Base-by-base conservation (phyloP, 2,113 vertebrate species). In the Peromyscus polionotus region DNA sequence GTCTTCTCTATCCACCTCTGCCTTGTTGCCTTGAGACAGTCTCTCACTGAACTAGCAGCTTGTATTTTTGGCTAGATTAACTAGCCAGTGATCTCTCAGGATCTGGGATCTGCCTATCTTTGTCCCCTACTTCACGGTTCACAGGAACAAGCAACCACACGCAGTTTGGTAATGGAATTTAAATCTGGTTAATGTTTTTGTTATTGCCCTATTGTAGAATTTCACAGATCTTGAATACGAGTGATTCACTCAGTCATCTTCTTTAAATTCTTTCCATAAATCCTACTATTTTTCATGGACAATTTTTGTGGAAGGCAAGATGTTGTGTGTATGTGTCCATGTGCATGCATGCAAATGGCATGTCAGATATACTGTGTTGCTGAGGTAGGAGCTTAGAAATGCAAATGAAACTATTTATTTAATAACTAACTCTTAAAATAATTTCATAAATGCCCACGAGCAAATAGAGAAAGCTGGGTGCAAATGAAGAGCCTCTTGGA, bases 271-370 rank as follows among this genome's bases (percentile, higher is more conserved):
- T 42, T 33, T 33, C 4, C 51, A 42, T 57, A 88, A 90, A 45
- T 24, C 76, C 48, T 72, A 16, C 45, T 92, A 20, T 65, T 90
- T 85, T 95, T 77, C 54, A 65, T 45, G 26, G 45, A 24, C 1
- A 85, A 7, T 72, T 93, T 93, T 92, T 95, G 59, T 28, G 75
- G 59, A 86, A 80, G 65, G 28, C 45, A 95, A 95, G 31, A 16
- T 79, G 4, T 54, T 42, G 3, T 54, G 31, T 48, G 8, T 20
- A 28, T 48, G 28, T 51, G 48, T 54, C 19, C 17, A 14, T 36
- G 22, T 36, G 17, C 48, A 36, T 36, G 36, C 14, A 19, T 54
- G 77, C 36, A 28, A 57, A 59, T 73, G 28, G 28, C 45, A 33
- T 51, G 13, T 48, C 24, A 76, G 12, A 42, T 45, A 51, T 91